Conservation (phyloP, 1,140 invertebrate genomes). For the Bradynema listronoti region DNA sequence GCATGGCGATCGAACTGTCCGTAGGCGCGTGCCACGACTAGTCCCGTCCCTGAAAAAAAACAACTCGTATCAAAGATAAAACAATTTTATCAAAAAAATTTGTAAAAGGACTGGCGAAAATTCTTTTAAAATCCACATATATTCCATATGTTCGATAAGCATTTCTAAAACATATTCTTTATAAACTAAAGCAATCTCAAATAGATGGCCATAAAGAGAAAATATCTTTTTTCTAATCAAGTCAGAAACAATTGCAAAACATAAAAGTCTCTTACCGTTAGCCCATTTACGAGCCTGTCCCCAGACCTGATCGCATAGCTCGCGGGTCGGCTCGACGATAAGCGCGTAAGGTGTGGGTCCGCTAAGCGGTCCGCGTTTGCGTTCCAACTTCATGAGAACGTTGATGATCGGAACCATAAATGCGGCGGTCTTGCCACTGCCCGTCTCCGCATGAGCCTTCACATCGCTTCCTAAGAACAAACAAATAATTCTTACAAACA, state of each 20-base stretch:
- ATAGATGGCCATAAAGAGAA: too few species aligned
- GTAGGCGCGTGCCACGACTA: background rate
- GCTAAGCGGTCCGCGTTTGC: background rate
- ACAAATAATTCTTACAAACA: too few species aligned
- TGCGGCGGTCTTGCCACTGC: conserved; percentile 28
- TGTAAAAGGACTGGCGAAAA: too few species aligned
- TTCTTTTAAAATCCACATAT: too few species aligned
- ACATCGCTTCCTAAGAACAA: conserved; percentile 13
- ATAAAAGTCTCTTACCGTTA: background rate
- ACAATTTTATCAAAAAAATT: too few species aligned
- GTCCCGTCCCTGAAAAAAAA: background rate
- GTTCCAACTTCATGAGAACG: background rate
- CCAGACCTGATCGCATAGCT: conserved; percentile 1
- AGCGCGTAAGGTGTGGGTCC: background rate
- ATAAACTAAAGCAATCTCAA: too few species aligned
- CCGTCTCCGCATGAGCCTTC: conserved; percentile 25
- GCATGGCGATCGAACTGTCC: conserved; percentile 2
- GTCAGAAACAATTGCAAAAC: background rate
- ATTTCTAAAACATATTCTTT: too few species aligned
- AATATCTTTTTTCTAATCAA: too few species aligned
- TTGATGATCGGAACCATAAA: conserved; percentile 30
- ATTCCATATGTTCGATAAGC: too few species aligned
- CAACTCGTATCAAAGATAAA: too few species aligned
- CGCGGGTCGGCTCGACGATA: conserved; percentile 7
- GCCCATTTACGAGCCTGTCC: conserved; percentile 5